phyloP scores from a whole-genome alignment of 2,113 vertebrate genomes.

The Phrynosoma blainvillii region DNA sequence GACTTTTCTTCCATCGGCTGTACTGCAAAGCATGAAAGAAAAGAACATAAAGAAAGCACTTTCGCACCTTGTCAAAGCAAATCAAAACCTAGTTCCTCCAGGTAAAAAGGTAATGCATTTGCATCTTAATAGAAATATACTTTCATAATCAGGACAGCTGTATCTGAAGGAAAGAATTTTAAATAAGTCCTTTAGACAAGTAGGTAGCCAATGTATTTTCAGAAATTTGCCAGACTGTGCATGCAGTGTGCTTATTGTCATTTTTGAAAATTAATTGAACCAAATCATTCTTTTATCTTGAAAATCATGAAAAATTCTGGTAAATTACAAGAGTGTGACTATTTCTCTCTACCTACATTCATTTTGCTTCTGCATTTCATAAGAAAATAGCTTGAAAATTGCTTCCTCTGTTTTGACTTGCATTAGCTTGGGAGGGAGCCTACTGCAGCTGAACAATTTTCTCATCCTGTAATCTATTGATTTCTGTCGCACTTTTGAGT shows the following conservation, averaged over 20 bases:
- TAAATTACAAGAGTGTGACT: conserved; percentile 32
- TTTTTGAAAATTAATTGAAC: conserved; percentile 55
- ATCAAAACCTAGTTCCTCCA: conserved; percentile 97
- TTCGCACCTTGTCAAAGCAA: conserved; percentile 97
- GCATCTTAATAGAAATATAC: conserved; percentile 74
- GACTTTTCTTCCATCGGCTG: conserved; percentile 95
- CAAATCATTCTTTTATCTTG: conserved; percentile 46
- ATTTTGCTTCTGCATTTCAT: conserved; percentile 13
- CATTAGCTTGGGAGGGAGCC: not conserved
- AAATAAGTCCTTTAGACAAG: conserved; percentile 63
- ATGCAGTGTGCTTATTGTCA: conserved; percentile 36
- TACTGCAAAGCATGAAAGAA: conserved; percentile 99
- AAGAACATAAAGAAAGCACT: conserved; percentile 99
- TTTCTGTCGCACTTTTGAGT: conserved; percentile 1
- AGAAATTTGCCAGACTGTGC: conserved; percentile 38
- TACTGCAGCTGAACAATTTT: conserved; percentile 21
- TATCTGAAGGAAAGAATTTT: conserved; percentile 52
- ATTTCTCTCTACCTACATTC: conserved; percentile 20
- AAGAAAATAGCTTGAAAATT: conserved; percentile 37
- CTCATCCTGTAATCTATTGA: conserved; percentile 18
- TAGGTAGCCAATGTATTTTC: conserved; percentile 63
- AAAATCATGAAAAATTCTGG: conserved; percentile 35
- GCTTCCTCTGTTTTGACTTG: conserved; percentile 27
- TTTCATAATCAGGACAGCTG: conserved; percentile 63
- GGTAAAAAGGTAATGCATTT: conserved; percentile 95